phyloP scores from a whole-genome alignment of 1,140 invertebrate species.

The Drosophila pandora region DNA sequence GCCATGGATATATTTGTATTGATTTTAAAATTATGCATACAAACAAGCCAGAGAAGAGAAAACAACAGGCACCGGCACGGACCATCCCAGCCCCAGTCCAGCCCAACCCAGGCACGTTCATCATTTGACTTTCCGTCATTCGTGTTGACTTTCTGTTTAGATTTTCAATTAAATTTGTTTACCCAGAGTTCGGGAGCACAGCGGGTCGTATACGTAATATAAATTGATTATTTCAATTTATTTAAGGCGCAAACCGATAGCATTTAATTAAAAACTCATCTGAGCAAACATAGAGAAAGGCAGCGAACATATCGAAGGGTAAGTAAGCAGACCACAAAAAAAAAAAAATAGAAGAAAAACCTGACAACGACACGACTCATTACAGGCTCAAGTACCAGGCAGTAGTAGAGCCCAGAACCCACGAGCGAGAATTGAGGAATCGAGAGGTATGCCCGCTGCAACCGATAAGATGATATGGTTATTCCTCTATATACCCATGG shows the following conservation, averaged over 20 bases:
- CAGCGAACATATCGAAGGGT: constrained; percentile 1
- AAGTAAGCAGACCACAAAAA: constrained; percentile 1
- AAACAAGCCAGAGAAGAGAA: constrained; percentile 62
- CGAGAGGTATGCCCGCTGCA: constrained; percentile 13
- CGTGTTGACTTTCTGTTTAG: constrained; percentile 81
- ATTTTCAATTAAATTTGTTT: constrained; percentile 83
- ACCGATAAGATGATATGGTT: constrained; percentile 44
- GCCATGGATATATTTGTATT: constrained; percentile 81
- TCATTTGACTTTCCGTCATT: constrained; percentile 51
- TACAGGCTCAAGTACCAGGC: constrained; percentile 76
- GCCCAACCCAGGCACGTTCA: constrained; percentile 33
- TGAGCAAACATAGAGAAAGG: constrained; percentile 60
- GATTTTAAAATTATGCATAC: constrained; percentile 83
- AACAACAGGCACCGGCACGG: constrained; percentile 18
- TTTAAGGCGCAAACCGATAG: constrained; percentile 78
- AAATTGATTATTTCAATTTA: constrained; percentile 82
- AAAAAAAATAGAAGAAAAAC: neutral
- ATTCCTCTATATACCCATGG: constrained; percentile 14
- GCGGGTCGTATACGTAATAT: constrained; percentile 72
- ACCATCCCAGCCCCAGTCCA: no score
- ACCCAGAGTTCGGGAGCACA: constrained; percentile 44
- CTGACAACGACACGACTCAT: constrained; percentile 69
- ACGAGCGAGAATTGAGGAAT: constrained; percentile 18
- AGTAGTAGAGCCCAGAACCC: neutral
- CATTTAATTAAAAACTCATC: constrained; percentile 82